Percentiles rank a stretch among this genome's conserved stretches.
Conservation (phyloP, 2,113 vertebrate species). For the Probosciger aterrimus region DNA sequence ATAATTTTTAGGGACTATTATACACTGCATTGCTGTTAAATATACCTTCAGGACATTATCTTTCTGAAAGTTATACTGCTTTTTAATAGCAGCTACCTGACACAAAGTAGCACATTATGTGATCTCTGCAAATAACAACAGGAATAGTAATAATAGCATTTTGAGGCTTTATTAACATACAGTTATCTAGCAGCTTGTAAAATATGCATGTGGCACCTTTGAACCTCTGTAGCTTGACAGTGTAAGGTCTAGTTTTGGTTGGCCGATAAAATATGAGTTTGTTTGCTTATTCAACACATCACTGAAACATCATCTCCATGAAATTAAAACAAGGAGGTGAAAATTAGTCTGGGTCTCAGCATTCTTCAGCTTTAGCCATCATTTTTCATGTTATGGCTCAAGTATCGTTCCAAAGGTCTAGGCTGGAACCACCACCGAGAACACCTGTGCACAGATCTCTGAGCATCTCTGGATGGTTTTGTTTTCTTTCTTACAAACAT, state of each 20-base stretch:
- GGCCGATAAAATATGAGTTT: neutral
- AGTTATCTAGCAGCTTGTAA: neutral
- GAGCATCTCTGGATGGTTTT: neutral
- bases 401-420: neutral
- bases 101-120: neutral
- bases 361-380: neutral
- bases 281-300: neutral
- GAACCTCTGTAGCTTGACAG: neutral
- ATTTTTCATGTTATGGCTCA: neutral
- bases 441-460: neutral
- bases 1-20: neutral
- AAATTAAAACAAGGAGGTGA: neutral
- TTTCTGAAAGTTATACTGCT: neutral
- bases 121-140: neutral
- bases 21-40: neutral
- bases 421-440: neutral
- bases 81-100: neutral
- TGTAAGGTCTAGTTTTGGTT: neutral
- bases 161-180: neutral
- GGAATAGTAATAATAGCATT: neutral
- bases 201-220: neutral
- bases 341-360: neutral
- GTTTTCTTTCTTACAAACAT: neutral
- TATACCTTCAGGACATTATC: neutral
- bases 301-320: neutral